Base-by-base conservation (phyloP, 2,888 invertebrate genomes). In the Aphelenchoides bicaudatus region DNA sequence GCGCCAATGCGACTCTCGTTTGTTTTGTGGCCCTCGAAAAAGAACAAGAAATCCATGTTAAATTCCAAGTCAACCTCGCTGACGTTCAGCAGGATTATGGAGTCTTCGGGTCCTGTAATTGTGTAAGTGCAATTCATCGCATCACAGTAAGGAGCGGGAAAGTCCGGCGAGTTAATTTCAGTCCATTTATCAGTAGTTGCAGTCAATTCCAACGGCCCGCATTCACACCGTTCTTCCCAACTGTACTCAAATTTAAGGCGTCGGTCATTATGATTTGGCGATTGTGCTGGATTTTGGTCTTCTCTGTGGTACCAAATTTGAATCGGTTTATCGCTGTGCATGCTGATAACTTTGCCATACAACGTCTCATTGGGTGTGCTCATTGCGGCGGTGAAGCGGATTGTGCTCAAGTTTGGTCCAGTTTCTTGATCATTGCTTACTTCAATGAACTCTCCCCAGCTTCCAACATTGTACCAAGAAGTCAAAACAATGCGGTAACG, bases 251-350 rank as follows among this genome's bases (percentile, higher is more conserved):
- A n/a, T n/a, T n/a, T n/a, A n/a, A n/a, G n/a, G n/a, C n/a, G n/a
- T n/a, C n/a, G n/a, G n/a, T n/a, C n/a, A n/a, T n/a, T n/a, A n/a
- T n/a, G n/a, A n/a, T n/a, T n/a, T n/a, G n/a, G n/a, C n/a, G n/a
- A n/a, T n/a, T n/a, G n/a, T n/a, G n/a, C n/a, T n/a, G n/a, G n/a
- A n/a, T n/a, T n/a, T n/a, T n/a, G 54, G 21, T 39, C 54, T 28
- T 65, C 61, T 4, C 63, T 52, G 38, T 65, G 65, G 28, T 65
- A 65, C 65, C 65, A 65, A 3, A 65, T n/a, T 54, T 16, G 39
- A 2, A 56, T 39, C 2, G 38, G 38, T 2, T 13, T 21, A 29
- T 29, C 3, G 19, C n/a, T n/a, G n/a, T n/a, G n/a, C n/a, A n/a
- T n/a, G n/a, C n/a, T n/a, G n/a, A n/a, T n/a, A n/a, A n/a, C n/a